These are phyloP conservation scores for Cercopithecus mona DNA, from an alignment of 2,113 vertebrate genomes.

Conservation along the genomic window DNA sequence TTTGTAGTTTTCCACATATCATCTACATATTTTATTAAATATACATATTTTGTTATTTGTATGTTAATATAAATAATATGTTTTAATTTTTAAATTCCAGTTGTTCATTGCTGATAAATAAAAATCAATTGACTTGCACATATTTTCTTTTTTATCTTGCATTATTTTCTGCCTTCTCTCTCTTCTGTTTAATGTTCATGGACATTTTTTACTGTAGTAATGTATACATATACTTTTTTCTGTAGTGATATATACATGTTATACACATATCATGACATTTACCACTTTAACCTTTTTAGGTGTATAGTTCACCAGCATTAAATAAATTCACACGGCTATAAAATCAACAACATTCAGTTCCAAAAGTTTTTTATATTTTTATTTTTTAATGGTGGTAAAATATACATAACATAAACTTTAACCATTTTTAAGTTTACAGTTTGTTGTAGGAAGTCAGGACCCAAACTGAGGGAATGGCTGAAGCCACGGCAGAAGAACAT, in stretches of 20 bases:
- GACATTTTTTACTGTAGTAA: neutral
- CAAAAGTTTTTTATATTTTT: neutral
- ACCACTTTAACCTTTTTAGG: neutral
- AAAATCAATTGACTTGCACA: neutral
- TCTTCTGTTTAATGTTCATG: neutral
- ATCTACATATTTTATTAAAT: neutral
- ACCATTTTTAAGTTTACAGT: neutral
- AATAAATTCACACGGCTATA: neutral
- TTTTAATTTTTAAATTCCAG: neutral
- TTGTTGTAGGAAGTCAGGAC: too few relatives aligned
- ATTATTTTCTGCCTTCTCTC: neutral
- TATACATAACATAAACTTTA: neutral
- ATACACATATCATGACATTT: neutral
- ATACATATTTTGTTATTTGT: neutral
- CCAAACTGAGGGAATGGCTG: too few relatives aligned
- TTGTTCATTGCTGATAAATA: neutral
- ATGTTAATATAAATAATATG: neutral
- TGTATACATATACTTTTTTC: neutral
- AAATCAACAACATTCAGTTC: neutral
- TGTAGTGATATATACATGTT: too few relatives aligned
- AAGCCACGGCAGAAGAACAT: too few relatives aligned
- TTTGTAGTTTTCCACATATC: neutral
- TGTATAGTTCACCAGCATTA: neutral
- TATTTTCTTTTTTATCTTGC: neutral
- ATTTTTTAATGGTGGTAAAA: neutral